Base-by-base conservation (phyloP, 1,140 invertebrate species). In the Probaryconus sp. region DNA sequence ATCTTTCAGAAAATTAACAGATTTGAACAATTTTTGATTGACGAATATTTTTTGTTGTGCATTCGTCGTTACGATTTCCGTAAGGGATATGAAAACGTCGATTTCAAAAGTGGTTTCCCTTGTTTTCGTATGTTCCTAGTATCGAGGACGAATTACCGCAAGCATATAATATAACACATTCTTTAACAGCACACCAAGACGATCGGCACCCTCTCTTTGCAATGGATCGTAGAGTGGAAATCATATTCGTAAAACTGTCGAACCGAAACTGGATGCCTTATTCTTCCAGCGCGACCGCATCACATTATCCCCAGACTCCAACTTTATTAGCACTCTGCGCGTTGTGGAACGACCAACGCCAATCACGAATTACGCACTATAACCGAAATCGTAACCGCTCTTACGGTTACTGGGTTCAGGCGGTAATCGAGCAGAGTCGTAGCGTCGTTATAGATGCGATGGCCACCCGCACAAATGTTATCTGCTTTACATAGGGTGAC, bases 201-300 rank as follows among this genome's bases (percentile, higher is more conserved):
- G 72, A 79, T 78, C 58, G 35, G 63, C 55, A 71, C 71, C 63
- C 63, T 71, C 74, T 56, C 42, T 45, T 43, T 55, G 48, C 47
- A 74, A 78, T 71, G 64, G 76, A 67, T 70, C 71, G 71, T 70
- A 68, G 56, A 48, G 61, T 72, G 76, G 79, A 83, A 85, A 86
- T 83, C 83, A 86, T 86, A 85, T 86, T 86, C 84, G 82, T 86
- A 86, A 86, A 86, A 86, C 78, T 79, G 79, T 61, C 78, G 79
- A 77, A 84, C 81, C 84, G 82, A 84, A 77, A 81, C 84, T 82
- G 74, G 63, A 67, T 72, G 83, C 83, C 85, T 82, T 85, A 86
- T 85, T 81, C 81, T 81, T 77, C 61, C 65, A 50, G 67, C 51
- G 33, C 75, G 68, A 51, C 61, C 40, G 38, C 21, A 35, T 50